A percentile compares a stretch with the other conserved stretches of the same genome.
Evolutionary conservation across 2,888 invertebrate species (phyloP).

Genomic region (Cataglyphis rosenhaueri): DNA sequence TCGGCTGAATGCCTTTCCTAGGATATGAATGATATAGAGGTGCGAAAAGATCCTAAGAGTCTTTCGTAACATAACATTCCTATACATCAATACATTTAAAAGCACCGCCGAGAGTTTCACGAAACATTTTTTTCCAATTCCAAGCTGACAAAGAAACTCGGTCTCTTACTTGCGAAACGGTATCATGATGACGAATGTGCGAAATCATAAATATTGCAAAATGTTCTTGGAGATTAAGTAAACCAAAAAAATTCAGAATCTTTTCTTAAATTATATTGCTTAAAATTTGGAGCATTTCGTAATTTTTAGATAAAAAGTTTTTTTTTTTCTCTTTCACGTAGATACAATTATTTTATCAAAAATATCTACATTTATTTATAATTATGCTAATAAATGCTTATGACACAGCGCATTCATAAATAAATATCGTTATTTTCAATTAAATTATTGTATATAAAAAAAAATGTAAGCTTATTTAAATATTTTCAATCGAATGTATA

Average conservation of each 20-base stretch:
- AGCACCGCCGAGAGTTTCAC: slow-evolving; percentile 93
- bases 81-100: slow-evolving; percentile 91
- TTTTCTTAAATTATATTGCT: background rate
- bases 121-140: slow-evolving; percentile 93
- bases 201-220: slow-evolving; percentile 89
- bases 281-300: background rate
- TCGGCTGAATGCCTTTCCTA: slow-evolving; percentile 95
- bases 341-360: background rate
- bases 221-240: background rate
- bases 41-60: slow-evolving; percentile 96
- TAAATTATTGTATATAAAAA: too few relatives aligned
- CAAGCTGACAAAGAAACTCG: slow-evolving; percentile 94
- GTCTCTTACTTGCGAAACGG: slow-evolving; percentile 92
- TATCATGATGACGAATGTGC: slow-evolving; percentile 90
- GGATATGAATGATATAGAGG: slow-evolving; percentile 95
- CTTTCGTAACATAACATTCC: slow-evolving; percentile 94
- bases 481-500: background rate
- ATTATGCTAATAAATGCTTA: background rate
- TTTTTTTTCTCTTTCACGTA: background rate
- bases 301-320: background rate
- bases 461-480: background rate
- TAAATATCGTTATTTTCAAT: background rate
- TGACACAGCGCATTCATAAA: background rate
- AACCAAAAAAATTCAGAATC: background rate
- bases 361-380: background rate